These are phyloP conservation scores for Ctenicera cuprea DNA, from an alignment of 2,888 invertebrate genomes.

Conservation along the genomic window DNA sequence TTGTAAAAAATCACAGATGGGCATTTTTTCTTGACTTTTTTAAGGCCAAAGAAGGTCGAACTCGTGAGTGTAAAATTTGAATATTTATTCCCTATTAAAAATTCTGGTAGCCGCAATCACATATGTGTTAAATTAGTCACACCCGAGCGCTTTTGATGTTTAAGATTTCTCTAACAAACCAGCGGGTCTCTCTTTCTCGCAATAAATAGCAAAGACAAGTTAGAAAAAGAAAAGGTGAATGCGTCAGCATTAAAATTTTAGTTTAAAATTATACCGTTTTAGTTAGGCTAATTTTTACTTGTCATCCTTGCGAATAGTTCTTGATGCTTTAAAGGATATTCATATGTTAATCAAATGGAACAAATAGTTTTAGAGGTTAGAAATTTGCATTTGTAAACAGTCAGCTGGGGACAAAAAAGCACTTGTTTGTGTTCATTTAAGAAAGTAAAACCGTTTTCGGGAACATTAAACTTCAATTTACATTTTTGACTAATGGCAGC, in stretches of 20 bases:
- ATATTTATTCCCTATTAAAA: slow-evolving; percentile 56
- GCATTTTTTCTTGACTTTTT: neutral
- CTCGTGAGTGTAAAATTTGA: slow-evolving; percentile 48
- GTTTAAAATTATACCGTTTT: slow-evolving; percentile 38
- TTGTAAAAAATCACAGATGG: slow-evolving; percentile 18
- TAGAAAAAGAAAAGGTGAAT: neutral
- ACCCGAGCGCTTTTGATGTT: slow-evolving; percentile 25
- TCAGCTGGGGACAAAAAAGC: slow-evolving; percentile 43
- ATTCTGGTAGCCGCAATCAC: slow-evolving; percentile 53
- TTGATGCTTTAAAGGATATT: slow-evolving; percentile 39
- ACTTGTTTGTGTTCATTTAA: slow-evolving; percentile 28
- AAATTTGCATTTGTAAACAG: slow-evolving; percentile 64
- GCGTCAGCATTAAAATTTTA: neutral
- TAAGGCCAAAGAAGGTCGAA: slow-evolving; percentile 25
- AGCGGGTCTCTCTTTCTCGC: neutral
- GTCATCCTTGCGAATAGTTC: slow-evolving; percentile 46
- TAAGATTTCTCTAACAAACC: neutral
- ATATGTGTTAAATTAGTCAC: slow-evolving; percentile 57
- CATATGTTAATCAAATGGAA: slow-evolving; percentile 47
- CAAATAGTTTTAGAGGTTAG: slow-evolving; percentile 34
- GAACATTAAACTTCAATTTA: slow-evolving; percentile 24
- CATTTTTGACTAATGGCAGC: neutral
- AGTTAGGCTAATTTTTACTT: slow-evolving; percentile 47
- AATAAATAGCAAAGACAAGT: neutral
- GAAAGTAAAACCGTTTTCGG: slow-evolving; percentile 28